A percentile compares a stretch with the other conserved stretches of the same genome.
Conservation (phyloP, 2,888 invertebrate genomes). For the Acronicta psi region DNA sequence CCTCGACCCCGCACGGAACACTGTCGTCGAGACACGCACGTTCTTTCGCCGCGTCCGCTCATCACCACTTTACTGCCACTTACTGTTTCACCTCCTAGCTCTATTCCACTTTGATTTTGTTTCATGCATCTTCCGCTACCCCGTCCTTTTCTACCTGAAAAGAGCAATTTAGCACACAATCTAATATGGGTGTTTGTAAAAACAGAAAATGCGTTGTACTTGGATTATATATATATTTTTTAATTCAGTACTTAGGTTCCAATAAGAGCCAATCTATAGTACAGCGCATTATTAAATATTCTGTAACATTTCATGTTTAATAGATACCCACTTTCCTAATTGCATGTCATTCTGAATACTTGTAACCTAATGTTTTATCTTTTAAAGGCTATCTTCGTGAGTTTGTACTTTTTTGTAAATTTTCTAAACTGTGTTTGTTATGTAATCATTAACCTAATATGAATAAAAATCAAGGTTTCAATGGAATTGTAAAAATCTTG, state of each 20-base stretch:
- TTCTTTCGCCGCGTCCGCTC: slow-evolving; percentile 81
- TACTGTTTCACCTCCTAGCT: slow-evolving; percentile 83
- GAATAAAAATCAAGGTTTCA: slow-evolving; percentile 49
- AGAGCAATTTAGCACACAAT: slow-evolving; percentile 82
- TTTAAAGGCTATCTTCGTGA: slow-evolving; percentile 62
- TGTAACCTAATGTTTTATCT: slow-evolving; percentile 57
- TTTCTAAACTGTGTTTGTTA: slow-evolving; percentile 30
- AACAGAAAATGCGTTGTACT: slow-evolving; percentile 58
- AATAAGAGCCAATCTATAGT: slow-evolving; percentile 15
- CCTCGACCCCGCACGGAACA: slow-evolving; percentile 88
- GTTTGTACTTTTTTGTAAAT: slow-evolving; percentile 40
- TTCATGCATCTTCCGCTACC: slow-evolving; percentile 84
- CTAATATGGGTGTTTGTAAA: slow-evolving; percentile 63
- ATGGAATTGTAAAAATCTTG: slow-evolving; percentile 22
- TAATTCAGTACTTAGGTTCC: background rate
- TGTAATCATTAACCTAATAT: slow-evolving; percentile 40
- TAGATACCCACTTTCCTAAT: too few relatives aligned
- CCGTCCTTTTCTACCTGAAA: slow-evolving; percentile 77
- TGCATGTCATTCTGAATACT: slow-evolving; percentile 63
- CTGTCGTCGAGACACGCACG: slow-evolving; percentile 81
- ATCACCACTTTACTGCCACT: slow-evolving; percentile 87
- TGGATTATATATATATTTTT: slow-evolving; percentile 9
- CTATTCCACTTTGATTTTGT: slow-evolving; percentile 78
- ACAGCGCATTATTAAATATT: slow-evolving; percentile 42
- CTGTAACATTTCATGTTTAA: slow-evolving; percentile 49